These are phyloP conservation scores for Formica selysi DNA, from an alignment of 1,140 invertebrate genomes.

Conservation along the genomic window DNA sequence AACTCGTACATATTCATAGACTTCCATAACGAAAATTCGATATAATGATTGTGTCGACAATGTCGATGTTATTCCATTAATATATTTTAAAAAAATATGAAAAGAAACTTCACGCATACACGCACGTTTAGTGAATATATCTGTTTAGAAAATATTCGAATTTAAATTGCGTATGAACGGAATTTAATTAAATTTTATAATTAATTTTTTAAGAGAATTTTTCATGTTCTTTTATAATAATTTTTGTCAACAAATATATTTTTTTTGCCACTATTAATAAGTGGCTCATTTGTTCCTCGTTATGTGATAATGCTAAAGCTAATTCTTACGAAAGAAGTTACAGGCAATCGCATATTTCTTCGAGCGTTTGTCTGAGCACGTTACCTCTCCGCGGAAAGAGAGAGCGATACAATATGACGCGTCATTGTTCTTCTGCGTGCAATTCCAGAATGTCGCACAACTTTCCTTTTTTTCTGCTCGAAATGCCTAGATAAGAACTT, in stretches of 20 bases:
- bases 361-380: background rate
- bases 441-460: slow-evolving; percentile 27
- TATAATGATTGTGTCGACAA: too few relatives aligned
- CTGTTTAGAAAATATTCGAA: background rate
- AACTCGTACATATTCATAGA: slow-evolving; percentile 65
- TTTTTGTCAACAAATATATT: background rate
- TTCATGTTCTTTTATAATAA: background rate
- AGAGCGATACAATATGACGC: slow-evolving; percentile 47
- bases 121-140: background rate
- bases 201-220: background rate
- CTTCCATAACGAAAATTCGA: slow-evolving; percentile 50
- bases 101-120: background rate
- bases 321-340: background rate
- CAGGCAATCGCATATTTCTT: slow-evolving; percentile 23
- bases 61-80: background rate
- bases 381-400: slow-evolving; percentile 44
- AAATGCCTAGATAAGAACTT: slow-evolving; percentile 42
- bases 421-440: slow-evolving; percentile 56
- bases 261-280: background rate
- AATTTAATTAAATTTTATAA: background rate
- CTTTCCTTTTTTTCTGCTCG: slow-evolving; percentile 42
- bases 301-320: background rate
- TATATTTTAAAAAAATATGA: background rate
- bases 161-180: background rate
- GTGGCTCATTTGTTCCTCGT: background rate